A percentile compares a stretch with the other conserved stretches of the same genome.
Conservation (phyloP, 1,140 invertebrate genomes). For the Homarus americanus region DNA sequence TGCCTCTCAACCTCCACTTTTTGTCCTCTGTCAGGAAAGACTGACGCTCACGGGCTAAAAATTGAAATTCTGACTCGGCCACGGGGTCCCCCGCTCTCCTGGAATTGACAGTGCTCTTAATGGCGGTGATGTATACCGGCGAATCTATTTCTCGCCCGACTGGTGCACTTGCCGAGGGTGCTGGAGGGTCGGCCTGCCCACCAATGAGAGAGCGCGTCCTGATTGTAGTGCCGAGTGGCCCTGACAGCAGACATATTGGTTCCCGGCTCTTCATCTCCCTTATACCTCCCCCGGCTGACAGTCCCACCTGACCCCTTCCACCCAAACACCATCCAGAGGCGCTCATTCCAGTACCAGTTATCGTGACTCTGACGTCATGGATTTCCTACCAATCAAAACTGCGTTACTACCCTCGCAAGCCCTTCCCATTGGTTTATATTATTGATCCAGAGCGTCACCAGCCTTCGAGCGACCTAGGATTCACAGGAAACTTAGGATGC, state of each 20-base stretch:
- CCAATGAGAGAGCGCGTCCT: slow-evolving; percentile 67
- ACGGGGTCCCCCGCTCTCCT: slow-evolving; percentile 44
- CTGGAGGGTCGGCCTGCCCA: slow-evolving; percentile 54
- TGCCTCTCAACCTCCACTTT: slow-evolving; percentile 64
- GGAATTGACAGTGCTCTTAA: slow-evolving; percentile 71
- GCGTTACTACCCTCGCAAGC: not conserved
- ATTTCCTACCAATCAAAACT: slow-evolving; percentile 38
- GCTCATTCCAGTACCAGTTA: not conserved
- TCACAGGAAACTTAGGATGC: slow-evolving; percentile 19
- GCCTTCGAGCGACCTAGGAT: not conserved
- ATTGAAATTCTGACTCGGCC: slow-evolving; percentile 71
- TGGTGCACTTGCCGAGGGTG: slow-evolving; percentile 45
- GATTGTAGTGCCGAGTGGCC: slow-evolving; percentile 70
- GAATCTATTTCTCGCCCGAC: slow-evolving; percentile 72
- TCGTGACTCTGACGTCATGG: slow-evolving; percentile 51
- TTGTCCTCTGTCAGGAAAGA: slow-evolving; percentile 72
- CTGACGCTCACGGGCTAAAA: slow-evolving; percentile 73
- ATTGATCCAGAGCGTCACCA: not conserved
- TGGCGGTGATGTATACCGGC: slow-evolving; percentile 69
- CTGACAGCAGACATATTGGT: slow-evolving; percentile 73
- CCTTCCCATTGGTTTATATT: slow-evolving; percentile 15
- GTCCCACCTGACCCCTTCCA: slow-evolving; percentile 40
- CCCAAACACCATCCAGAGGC: not conserved
- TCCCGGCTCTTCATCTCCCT: slow-evolving; percentile 65
- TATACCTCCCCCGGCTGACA: slow-evolving; percentile 55